Conservation (phyloP, 2,888 invertebrate genomes). For the Temnothorax rugatulus region DNA sequence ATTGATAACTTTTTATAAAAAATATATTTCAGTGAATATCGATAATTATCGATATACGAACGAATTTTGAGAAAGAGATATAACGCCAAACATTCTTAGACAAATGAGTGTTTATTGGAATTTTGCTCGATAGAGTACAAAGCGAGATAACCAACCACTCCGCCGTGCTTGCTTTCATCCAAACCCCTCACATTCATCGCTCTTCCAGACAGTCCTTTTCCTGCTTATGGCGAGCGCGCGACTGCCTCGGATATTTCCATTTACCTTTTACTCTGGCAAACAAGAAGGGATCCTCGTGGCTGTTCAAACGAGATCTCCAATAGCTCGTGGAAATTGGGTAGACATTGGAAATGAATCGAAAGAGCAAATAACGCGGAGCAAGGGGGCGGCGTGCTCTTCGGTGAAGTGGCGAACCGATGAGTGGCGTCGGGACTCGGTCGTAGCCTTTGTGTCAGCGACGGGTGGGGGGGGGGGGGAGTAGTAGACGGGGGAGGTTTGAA, state of each 20-base stretch:
- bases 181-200: conserved; percentile 25
- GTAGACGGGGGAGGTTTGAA: conserved; percentile 20
- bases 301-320: conserved; percentile 75
- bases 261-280: conserved; percentile 76
- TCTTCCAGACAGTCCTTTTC: conserved; percentile 22
- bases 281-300: conserved; percentile 68
- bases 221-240: conserved; percentile 25
- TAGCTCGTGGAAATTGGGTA: conserved; percentile 80
- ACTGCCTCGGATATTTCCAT: conserved; percentile 69
- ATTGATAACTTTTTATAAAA: neutral
- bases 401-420: conserved; percentile 49
- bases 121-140: conserved; percentile 63
- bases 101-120: conserved; percentile 78
- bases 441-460: conserved; percentile 60
- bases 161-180: conserved; percentile 37
- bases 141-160: conserved; percentile 20
- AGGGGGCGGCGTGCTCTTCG: conserved; percentile 34
- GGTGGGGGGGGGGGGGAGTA: too few relatives aligned
- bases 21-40: neutral
- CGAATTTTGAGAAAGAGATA: neutral
- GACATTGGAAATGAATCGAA: conserved; percentile 82
- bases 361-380: conserved; percentile 78
- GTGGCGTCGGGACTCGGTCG: conserved; percentile 52
- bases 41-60: neutral
- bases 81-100: conserved; percentile 48